phyloP scores from a whole-genome alignment of 2,113 vertebrate species.

The Xenopus borealis region DNA sequence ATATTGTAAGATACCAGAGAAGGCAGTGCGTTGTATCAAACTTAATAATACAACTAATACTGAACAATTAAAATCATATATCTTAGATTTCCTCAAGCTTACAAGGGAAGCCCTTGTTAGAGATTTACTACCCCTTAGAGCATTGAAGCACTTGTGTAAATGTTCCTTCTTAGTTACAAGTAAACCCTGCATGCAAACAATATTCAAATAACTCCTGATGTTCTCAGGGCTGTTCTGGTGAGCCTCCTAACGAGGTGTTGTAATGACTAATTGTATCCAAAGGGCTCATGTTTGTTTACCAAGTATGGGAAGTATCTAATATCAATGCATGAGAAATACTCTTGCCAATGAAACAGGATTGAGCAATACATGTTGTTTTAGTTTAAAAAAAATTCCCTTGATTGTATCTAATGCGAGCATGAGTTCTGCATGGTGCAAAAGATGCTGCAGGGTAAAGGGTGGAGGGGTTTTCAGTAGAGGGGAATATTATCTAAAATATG shows the following conservation, averaged over 20 bases:
- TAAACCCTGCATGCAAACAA: neutral
- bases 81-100: no score
- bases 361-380: neutral
- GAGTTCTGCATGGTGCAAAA: no score
- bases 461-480: no score
- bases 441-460: no score
- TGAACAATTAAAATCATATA: no score
- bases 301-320: neutral
- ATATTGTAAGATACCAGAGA: no score
- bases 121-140: no score
- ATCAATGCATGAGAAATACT: neutral
- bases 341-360: neutral
- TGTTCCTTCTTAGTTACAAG: neutral
- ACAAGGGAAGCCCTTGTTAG: no score
- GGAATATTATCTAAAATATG: no score
- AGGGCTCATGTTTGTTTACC: neutral
- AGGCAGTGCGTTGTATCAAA: no score
- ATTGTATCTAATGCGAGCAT: no score
- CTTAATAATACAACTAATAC: no score
- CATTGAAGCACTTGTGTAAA: neutral
- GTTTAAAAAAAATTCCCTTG: neutral
- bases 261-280: neutral
- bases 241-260: neutral
- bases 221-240: neutral
- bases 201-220: neutral